Conservation (phyloP, 2,113 vertebrate genomes). For the Gallinago undulata region DNA sequence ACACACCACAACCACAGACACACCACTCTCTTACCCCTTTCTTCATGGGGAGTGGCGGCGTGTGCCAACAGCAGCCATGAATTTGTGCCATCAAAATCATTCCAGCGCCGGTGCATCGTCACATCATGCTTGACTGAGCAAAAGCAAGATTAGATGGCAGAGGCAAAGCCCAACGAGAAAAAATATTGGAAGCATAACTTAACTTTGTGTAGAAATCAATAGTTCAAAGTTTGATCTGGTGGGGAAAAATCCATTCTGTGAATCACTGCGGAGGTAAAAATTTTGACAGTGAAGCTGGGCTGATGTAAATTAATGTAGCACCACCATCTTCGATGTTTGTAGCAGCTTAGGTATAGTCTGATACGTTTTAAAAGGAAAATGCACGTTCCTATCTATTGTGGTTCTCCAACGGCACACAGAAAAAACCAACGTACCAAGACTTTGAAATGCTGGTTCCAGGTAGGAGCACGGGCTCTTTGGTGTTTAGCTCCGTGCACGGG, state of each 20-base stretch:
- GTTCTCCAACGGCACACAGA: background rate
- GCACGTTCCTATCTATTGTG: background rate
- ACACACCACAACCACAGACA: background rate
- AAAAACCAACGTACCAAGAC: background rate
- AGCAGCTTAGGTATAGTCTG: background rate
- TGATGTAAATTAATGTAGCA: background rate
- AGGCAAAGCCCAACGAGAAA: background rate
- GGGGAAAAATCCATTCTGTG: background rate
- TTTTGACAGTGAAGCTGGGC: background rate
- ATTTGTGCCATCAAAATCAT: background rate
- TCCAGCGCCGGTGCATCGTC: background rate
- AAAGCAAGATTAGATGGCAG: background rate
- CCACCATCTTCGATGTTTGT: background rate
- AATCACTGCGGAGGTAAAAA: background rate
- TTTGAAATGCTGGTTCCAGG: background rate
- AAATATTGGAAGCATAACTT: background rate
- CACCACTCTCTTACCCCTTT: background rate
- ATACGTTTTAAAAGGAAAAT: background rate
- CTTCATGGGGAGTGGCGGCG: fast-evolving
- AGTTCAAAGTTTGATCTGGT: background rate
- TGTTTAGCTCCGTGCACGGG: fast-evolving
- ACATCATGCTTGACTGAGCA: background rate
- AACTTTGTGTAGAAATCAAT: background rate
- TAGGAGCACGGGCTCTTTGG: too few relatives aligned
- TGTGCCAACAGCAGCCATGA: background rate